Percentiles rank a stretch among this genome's conserved stretches.
phyloP scores from a whole-genome alignment of 2,888 invertebrate genomes.

The Phlogophora meticulosa region DNA sequence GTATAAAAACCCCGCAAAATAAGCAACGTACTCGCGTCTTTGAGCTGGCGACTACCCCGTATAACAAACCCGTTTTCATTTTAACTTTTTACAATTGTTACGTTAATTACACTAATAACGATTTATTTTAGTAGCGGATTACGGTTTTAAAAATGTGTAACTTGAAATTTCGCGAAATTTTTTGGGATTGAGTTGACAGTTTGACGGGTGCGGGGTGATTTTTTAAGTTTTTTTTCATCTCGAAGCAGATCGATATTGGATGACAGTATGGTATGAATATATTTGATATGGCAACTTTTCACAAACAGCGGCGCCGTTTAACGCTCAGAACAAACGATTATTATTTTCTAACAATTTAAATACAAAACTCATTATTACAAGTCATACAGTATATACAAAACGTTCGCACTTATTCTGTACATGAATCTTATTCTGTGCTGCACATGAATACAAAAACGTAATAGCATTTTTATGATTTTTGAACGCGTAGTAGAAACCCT shows the following conservation, averaged over 20 bases:
- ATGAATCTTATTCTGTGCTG: too few species aligned
- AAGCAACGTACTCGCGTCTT: slow-evolving; percentile 82
- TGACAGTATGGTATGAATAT: background rate
- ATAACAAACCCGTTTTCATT: slow-evolving; percentile 79
- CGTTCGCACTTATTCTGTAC: too few species aligned
- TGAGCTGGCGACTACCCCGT: slow-evolving; percentile 79
- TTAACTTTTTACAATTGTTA: slow-evolving; percentile 56
- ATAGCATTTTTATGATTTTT: too few species aligned
- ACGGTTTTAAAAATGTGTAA: slow-evolving; percentile 44
- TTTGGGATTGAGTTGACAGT: slow-evolving; percentile 59
- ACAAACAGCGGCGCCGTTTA: background rate
- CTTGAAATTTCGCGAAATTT: slow-evolving; percentile 71
- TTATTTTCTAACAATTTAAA: too few species aligned
- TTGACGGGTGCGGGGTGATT: slow-evolving; percentile 49
- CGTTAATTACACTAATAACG: slow-evolving; percentile 50
- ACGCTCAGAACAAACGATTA: too few species aligned
- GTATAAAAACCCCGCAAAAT: slow-evolving; percentile 81
- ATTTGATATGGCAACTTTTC: slow-evolving; percentile 24
- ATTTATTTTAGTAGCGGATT: slow-evolving; percentile 42
- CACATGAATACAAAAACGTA: too few species aligned
- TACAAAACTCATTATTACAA: too few species aligned
- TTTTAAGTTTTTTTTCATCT: slow-evolving; percentile 21
- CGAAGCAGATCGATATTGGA: slow-evolving; percentile 29
- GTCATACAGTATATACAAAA: too few species aligned
- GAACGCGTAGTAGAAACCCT: too few species aligned